Evolutionary conservation across 2,888 invertebrate genomes (phyloP).

Genomic region (Baronia brevicornis): DNA sequence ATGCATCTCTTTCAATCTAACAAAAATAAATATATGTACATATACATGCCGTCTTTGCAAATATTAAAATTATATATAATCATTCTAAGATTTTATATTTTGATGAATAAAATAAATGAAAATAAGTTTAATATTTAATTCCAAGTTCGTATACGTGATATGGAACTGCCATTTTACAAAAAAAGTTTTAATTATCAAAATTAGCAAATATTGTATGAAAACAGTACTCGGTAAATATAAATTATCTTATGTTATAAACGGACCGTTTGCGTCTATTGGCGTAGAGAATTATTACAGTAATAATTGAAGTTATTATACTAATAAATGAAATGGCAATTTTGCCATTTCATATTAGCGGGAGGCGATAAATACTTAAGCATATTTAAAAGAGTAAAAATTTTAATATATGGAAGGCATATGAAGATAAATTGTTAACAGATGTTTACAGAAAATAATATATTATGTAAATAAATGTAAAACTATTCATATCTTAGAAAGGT

Average conservation of each 20-base stretch:
- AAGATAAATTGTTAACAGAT: no score
- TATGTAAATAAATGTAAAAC: slow-evolving; percentile 57
- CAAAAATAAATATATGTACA: background rate
- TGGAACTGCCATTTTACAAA: slow-evolving; percentile 65
- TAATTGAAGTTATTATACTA: no score
- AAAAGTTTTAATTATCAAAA: slow-evolving; percentile 37
- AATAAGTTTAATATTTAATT: slow-evolving; percentile 45
- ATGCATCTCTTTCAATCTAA: no score
- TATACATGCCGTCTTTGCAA: no score
- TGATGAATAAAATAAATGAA: slow-evolving; percentile 32
- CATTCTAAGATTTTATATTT: background rate
- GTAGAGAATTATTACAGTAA: no score
- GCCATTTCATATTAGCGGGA: no score
- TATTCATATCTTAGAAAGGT: slow-evolving; percentile 71
- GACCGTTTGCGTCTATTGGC: slow-evolving; percentile 24
- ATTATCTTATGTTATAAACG: slow-evolving; percentile 22
- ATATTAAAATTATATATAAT: background rate
- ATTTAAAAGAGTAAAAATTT: no score
- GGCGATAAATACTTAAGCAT: no score
- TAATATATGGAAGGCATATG: no score
- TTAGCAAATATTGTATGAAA: slow-evolving; percentile 25
- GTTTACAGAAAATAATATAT: slow-evolving; percentile 32
- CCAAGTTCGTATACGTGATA: slow-evolving; percentile 64
- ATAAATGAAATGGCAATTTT: slow-evolving; percentile 18
- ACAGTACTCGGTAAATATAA: slow-evolving; percentile 4